Conservation (phyloP, 1,140 invertebrate genomes). For the Tetranychus cinnabarinus region DNA sequence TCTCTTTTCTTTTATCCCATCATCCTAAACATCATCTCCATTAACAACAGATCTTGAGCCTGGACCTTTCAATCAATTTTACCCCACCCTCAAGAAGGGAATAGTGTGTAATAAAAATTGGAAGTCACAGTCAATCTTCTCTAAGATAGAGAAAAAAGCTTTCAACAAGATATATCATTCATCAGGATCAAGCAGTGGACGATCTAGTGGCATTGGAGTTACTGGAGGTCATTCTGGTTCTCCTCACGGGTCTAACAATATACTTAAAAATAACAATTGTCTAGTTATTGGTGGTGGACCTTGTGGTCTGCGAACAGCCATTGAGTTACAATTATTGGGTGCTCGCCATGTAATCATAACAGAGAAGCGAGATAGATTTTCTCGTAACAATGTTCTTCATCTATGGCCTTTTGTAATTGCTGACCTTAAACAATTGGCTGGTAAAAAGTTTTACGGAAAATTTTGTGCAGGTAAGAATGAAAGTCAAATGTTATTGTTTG, state of each 20-base stretch:
- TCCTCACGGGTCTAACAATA: not conserved
- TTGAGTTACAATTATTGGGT: slow-evolving; percentile 84
- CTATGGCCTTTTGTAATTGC: slow-evolving; percentile 97
- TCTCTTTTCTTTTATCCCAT: not conserved
- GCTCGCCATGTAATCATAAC: slow-evolving; percentile 65
- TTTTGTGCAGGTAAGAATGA: slow-evolving; percentile 65
- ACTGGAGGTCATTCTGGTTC: not conserved
- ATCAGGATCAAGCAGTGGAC: not conserved
- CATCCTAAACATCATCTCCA: not conserved
- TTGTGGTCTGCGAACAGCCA: slow-evolving; percentile 77
- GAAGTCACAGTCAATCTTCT: not conserved
- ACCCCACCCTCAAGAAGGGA: not conserved
- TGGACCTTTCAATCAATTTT: not conserved
- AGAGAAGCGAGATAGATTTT: slow-evolving; percentile 75
- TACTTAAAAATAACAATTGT: slow-evolving; percentile 3
- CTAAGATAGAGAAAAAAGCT: slow-evolving; percentile 1
- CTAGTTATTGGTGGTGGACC: slow-evolving; percentile 85
- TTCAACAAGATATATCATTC: not conserved
- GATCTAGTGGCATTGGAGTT: not conserved
- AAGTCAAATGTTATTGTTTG: not conserved
- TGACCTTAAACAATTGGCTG: slow-evolving; percentile 73
- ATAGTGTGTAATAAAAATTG: not conserved
- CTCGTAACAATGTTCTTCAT: slow-evolving; percentile 90
- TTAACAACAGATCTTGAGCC: not conserved
- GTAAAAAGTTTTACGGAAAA: slow-evolving; percentile 97